Evolutionary conservation across 1,140 invertebrate species (phyloP), one percentile per base, ranked within the genome.

Genomic region (Potamilus streckersoni): DNA sequence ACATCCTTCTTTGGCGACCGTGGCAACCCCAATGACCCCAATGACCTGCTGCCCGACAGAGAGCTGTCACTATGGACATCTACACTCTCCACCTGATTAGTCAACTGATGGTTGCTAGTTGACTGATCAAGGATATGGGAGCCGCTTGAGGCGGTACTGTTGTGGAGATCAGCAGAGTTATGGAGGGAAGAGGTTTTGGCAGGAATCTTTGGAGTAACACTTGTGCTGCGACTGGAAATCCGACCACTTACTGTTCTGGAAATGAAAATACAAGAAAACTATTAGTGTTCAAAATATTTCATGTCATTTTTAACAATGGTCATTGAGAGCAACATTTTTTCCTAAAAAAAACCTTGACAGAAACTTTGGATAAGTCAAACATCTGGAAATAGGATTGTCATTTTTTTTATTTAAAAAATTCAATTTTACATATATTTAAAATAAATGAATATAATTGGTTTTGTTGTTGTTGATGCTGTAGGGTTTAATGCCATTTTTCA

Each of bases 221-320:
- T 87, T n/a, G 84, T 84, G 71, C 88, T 89, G n/a, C 87, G 83
- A 76, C 74, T 77, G 2, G 86, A 86, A 38, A 87, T 87, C 38
- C 89, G 79, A 20, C 87, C 86, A 82, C 89, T 90, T 12, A 83
- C 82, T 20, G 89, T 86, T 77, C 89, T 89, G 79, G 59, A 85
- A 85, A 2, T 69, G 38, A 79, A 66, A 70, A 20, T 60, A 58
- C 38, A 49, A 49, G 38, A 49, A 49, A 49, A 49, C 38, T 8
- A 0, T 49, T 49, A 49, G 38, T 49, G 38, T 49, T 49, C 38
- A 49, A 49, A 49, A 49, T 49, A 49, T 8, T 49, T 49, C 38
- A 49, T 8, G 6, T 49, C 11, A 49, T 49, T 49, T 49, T 49
- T 49, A 49, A 49, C 38, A 8, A 49, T 49, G 38, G 6, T 49